These are phyloP conservation scores for Bombus terrestris DNA, from an alignment of 1,140 invertebrate species.

Conservation along the genomic window DNA sequence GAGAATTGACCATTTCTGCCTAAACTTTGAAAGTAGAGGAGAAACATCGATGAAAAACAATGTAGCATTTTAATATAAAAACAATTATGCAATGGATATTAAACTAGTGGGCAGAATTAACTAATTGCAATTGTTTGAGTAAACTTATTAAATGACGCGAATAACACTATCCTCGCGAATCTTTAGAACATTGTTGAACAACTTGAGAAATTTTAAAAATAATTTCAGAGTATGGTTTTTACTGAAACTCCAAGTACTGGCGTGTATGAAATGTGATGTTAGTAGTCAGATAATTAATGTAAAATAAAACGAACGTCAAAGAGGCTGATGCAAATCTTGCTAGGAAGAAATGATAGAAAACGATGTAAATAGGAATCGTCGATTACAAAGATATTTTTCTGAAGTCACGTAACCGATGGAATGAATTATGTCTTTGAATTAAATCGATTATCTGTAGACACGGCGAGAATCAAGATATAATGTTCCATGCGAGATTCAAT, in stretches of 20 bases:
- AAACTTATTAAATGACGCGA: background rate
- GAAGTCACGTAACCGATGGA: slow-evolving; percentile 34
- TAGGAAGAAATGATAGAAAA: background rate
- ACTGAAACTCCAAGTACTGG: background rate
- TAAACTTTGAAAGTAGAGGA: background rate
- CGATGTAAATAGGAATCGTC: slow-evolving; percentile 18
- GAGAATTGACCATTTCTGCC: background rate
- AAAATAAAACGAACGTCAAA: background rate
- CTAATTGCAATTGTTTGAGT: background rate
- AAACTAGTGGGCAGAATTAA: background rate
- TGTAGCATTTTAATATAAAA: background rate
- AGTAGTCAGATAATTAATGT: slow-evolving; percentile 6
- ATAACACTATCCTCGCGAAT: background rate
- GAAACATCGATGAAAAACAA: background rate
- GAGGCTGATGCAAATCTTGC: slow-evolving; percentile 8
- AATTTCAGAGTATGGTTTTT: background rate
- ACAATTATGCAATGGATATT: background rate
- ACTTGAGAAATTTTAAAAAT: background rate
- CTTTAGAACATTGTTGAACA: background rate
- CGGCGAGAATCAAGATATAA: background rate
- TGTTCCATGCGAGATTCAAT: slow-evolving; percentile 19
- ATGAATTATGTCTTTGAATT: slow-evolving; percentile 32
- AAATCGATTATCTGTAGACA: slow-evolving; percentile 31
- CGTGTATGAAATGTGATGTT: background rate
- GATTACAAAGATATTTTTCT: slow-evolving; percentile 40